A percentile compares a stretch with the other conserved stretches of the same genome.
phyloP scores from a whole-genome alignment of 1,140 invertebrate species.

The Frieseomelitta varia region DNA sequence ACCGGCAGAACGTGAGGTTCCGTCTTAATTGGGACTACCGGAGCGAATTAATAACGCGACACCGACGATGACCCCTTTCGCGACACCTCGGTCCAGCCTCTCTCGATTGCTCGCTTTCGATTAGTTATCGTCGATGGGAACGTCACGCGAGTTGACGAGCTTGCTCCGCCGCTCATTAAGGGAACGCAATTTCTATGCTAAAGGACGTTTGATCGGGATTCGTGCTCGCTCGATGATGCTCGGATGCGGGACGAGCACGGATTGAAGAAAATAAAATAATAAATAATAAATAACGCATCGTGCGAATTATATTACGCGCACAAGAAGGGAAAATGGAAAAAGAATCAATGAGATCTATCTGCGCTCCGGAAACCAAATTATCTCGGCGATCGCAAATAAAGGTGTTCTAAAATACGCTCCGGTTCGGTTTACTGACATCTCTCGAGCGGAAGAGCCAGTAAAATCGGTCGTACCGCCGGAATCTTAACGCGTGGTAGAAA shows the following conservation, averaged over 20 bases:
- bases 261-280: not conserved
- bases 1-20: constrained; percentile 69
- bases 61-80: constrained; percentile 48
- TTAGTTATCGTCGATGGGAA: not conserved
- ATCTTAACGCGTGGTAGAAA: constrained; percentile 70
- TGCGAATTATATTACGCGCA: too few relatives aligned
- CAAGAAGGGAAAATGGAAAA: too few relatives aligned
- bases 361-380: too few relatives aligned
- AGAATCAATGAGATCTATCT: too few relatives aligned
- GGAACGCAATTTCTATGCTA: constrained; percentile 12
- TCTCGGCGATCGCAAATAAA: not conserved
- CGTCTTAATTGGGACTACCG: constrained; percentile 69
- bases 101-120: not conserved
- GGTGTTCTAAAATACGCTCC: not conserved
- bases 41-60: constrained; percentile 61
- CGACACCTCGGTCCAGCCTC: constrained; percentile 24
- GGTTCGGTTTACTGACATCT: constrained; percentile 13
- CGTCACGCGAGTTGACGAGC: constrained; percentile 6
- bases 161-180: constrained; percentile 1
- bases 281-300: not conserved
- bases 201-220: not conserved
- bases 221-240: not conserved
- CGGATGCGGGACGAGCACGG: not conserved
- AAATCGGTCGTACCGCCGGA: constrained; percentile 72
- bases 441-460: constrained; percentile 66